These are phyloP conservation scores for Balaenoptera acutorostrata DNA, from an alignment of 2,113 vertebrate species.

Conservation along the genomic window DNA sequence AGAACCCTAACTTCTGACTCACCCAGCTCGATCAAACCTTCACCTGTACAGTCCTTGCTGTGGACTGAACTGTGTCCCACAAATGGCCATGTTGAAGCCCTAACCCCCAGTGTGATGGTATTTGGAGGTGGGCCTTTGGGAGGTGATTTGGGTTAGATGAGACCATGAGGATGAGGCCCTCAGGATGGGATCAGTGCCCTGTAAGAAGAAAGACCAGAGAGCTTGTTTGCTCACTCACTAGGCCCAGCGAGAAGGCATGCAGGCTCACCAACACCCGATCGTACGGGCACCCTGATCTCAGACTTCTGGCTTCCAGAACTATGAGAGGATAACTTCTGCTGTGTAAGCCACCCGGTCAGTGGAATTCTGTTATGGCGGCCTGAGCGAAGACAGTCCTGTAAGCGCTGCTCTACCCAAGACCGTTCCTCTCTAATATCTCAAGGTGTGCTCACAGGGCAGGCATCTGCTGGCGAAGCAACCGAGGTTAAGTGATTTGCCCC, in stretches of 20 bases:
- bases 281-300: background rate
- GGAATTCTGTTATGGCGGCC: background rate
- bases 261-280: background rate
- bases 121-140: background rate
- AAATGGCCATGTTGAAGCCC: rapidly evolving
- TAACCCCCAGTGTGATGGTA: rapidly evolving
- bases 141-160: background rate
- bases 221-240: rapidly evolving
- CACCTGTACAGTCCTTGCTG: background rate
- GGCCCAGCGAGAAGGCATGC: background rate
- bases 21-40: too few relatives aligned
- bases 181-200: too few relatives aligned
- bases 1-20: background rate
- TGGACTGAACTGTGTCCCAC: too few relatives aligned
- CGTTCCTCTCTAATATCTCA: rapidly evolving
- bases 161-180: background rate
- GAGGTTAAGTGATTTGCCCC: background rate
- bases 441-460: rapidly evolving
- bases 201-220: background rate
- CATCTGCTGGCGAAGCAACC: too few relatives aligned
- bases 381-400: rapidly evolving
- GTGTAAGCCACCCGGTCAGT: too few relatives aligned
- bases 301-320: background rate
- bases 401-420: background rate
- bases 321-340: background rate